Evolutionary conservation across 2,888 invertebrate species (phyloP).

Genomic region (Drosophila paranaensis): DNA sequence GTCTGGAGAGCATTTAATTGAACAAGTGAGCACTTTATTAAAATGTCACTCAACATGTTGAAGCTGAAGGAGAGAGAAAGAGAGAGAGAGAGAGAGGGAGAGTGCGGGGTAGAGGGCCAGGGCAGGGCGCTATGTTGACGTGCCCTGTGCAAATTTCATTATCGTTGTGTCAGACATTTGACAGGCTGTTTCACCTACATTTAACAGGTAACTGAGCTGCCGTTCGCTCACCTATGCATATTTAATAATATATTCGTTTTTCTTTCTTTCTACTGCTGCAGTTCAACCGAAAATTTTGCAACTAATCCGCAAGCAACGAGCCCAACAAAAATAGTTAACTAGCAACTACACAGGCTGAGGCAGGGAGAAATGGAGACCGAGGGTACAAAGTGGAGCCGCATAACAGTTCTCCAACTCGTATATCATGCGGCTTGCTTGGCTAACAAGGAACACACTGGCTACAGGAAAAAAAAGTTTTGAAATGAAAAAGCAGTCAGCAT

Average conservation of each 20-base stretch:
- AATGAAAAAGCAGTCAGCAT: constrained; percentile 80
- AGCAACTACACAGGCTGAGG: constrained; percentile 34
- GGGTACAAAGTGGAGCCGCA: neutral
- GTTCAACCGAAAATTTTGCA: constrained; percentile 25
- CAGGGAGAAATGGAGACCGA: neutral
- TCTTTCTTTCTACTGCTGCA: constrained; percentile 19
- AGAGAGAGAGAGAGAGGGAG: neutral
- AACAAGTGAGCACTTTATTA: constrained; percentile 80
- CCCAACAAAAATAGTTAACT: constrained; percentile 62
- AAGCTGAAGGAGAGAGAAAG: constrained; percentile 13
- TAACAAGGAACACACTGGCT: constrained; percentile 67
- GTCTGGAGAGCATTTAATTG: constrained; percentile 67
- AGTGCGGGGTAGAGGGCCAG: no score
- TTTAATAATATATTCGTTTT: constrained; percentile 43
- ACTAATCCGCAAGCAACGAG: constrained; percentile 38
- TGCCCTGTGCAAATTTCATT: constrained; percentile 74
- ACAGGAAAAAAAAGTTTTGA: constrained; percentile 70
- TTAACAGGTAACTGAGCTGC: constrained; percentile 50
- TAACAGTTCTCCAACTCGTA: constrained; percentile 53
- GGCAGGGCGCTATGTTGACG: constrained; percentile 35
- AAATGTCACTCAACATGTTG: constrained; percentile 76
- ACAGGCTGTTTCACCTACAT: constrained; percentile 77
- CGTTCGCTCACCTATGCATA: constrained; percentile 36
- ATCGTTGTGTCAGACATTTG: constrained; percentile 72
- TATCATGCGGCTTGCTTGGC: constrained; percentile 63